Evolutionary conservation across 2,797 vertebrate species (phyloP).

Genomic region (Enteromius treurensis): DNA sequence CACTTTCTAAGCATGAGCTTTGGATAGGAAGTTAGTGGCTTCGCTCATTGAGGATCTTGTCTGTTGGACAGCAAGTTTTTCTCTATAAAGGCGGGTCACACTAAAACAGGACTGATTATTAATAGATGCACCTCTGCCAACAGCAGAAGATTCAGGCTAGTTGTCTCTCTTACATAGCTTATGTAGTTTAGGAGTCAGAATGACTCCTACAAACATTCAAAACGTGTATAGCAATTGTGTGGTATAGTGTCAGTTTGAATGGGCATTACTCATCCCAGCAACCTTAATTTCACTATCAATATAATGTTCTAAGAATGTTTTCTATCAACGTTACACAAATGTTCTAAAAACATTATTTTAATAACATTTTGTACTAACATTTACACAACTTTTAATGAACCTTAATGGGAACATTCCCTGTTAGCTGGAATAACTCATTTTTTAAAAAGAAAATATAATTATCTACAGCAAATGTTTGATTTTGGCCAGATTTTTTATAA

Average conservation of each 20-base stretch:
- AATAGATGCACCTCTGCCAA: slow-evolving; percentile 43
- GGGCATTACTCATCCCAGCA: background rate
- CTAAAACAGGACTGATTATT: slow-evolving; percentile 56
- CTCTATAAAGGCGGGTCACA: slow-evolving; percentile 24
- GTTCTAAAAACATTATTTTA: too few relatives aligned
- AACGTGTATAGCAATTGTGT: background rate
- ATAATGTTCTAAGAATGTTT: too few relatives aligned
- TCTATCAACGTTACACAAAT: too few relatives aligned
- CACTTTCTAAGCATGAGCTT: slow-evolving; percentile 44
- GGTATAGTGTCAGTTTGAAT: background rate
- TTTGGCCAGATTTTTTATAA: background rate
- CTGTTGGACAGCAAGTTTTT: slow-evolving; percentile 19
- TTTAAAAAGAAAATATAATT: too few relatives aligned
- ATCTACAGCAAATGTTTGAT: background rate
- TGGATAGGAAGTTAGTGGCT: slow-evolving; percentile 40
- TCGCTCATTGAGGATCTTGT: slow-evolving; percentile 36
- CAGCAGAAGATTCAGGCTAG: slow-evolving; percentile 8
- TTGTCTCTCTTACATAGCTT: slow-evolving; percentile 26
- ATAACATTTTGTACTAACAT: too few relatives aligned
- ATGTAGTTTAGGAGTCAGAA: slow-evolving; percentile 7
- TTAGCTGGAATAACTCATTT: too few relatives aligned
- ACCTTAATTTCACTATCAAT: too few relatives aligned
- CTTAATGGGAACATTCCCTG: too few relatives aligned
- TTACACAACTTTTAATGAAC: too few relatives aligned
- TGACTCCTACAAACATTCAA: background rate